A percentile compares a stretch with the other conserved stretches of the same genome.
Evolutionary conservation across 2,888 invertebrate genomes (phyloP).

Genomic region (Lasioglossum zephyrum): DNA sequence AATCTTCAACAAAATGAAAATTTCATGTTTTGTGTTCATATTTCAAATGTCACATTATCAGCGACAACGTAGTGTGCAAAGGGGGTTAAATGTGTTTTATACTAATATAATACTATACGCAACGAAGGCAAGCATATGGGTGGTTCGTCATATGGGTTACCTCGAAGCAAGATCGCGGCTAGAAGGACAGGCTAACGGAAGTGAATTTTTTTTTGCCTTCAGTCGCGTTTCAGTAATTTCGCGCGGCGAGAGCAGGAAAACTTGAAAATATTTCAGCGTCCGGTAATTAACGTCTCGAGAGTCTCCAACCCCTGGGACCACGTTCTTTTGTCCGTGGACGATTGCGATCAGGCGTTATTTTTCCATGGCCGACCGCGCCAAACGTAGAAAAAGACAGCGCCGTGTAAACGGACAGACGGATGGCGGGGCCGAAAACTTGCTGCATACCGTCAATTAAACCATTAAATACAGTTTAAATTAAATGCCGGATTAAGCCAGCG

Average conservation of each 20-base stretch:
- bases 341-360: slow-evolving; percentile 49
- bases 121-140: slow-evolving; percentile 32
- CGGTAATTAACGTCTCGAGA: slow-evolving; percentile 40
- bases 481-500: too few species aligned
- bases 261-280: slow-evolving; percentile 31
- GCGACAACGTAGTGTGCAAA: too few species aligned
- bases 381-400: too few species aligned
- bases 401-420: too few species aligned
- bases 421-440: too few species aligned
- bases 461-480: too few species aligned
- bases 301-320: slow-evolving; percentile 47
- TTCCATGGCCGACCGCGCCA: background rate
- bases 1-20: too few species aligned
- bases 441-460: too few species aligned
- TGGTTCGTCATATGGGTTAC: slow-evolving; percentile 63
- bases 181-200: slow-evolving; percentile 60
- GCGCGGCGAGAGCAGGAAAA: slow-evolving; percentile 28
- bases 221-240: slow-evolving; percentile 65
- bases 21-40: too few species aligned
- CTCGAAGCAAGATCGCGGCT: slow-evolving; percentile 60
- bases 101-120: background rate
- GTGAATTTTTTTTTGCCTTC: slow-evolving; percentile 38
- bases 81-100: too few species aligned
- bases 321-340: slow-evolving; percentile 44
- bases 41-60: too few species aligned